phyloP scores from a whole-genome alignment of 2,888 invertebrate genomes.

The Crossocerus cetratus region DNA sequence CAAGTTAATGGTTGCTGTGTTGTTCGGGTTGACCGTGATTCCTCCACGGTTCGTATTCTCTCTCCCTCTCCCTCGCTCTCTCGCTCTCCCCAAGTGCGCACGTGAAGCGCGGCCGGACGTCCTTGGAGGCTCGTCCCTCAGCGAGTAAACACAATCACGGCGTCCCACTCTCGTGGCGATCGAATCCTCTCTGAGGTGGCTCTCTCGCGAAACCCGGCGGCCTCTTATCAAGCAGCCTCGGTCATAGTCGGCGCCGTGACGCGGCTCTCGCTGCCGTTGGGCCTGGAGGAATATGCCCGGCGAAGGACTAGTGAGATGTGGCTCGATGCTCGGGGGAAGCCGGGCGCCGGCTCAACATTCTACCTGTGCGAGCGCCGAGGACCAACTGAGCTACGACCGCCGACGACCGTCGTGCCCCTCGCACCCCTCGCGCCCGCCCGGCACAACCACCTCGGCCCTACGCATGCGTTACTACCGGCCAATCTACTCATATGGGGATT shows the following conservation, averaged over 20 bases:
- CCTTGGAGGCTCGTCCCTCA: not conserved
- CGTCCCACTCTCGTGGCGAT: not conserved
- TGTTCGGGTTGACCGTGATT: no score
- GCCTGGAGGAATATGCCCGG: no score
- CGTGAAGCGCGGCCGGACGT: constrained; percentile 3
- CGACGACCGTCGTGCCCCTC: no score
- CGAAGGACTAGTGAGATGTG: no score
- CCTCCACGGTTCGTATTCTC: no score
- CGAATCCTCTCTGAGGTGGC: no score
- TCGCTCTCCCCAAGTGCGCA: constrained; percentile 1
- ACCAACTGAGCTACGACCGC: constrained; percentile 38
- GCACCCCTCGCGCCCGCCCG: constrained; percentile 10
- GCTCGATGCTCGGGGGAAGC: constrained; percentile 8
- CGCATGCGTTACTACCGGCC: constrained; percentile 25
- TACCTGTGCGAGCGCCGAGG: constrained; percentile 15
- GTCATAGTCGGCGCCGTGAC: no score
- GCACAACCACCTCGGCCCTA: constrained; percentile 8
- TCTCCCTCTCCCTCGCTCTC: no score
- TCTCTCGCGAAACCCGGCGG: no score
- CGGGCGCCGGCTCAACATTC: constrained; percentile 19
- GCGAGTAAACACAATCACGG: constrained; percentile 1
- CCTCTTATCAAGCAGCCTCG: no score
- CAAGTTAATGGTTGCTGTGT: not conserved
- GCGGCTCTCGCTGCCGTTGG: no score
- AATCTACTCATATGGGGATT: constrained; percentile 22